phyloP scores from a whole-genome alignment of 37 sponge, comb jelly and placozoan species.

The Spongilla lacustris region DNA sequence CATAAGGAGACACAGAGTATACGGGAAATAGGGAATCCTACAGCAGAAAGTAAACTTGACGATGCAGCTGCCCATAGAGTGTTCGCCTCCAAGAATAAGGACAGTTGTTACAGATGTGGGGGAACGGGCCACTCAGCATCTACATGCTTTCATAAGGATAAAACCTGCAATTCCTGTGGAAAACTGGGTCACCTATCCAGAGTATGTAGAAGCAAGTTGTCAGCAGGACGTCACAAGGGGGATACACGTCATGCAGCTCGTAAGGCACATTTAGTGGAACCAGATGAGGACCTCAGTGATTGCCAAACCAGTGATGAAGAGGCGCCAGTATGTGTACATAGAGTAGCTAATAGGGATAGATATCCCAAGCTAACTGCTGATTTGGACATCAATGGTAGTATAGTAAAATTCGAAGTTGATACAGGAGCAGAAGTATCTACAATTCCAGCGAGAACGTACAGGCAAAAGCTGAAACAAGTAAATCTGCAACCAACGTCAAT shows the following conservation, averaged over 20 bases:
- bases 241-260: too few species aligned
- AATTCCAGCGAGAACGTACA: too few species aligned
- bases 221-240: too few species aligned
- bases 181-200: not conserved
- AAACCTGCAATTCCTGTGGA: too few species aligned
- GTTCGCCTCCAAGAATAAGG: not conserved
- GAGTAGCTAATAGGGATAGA: not conserved
- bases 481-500: not conserved
- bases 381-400: not conserved
- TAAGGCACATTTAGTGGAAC: not conserved
- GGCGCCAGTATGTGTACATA: not conserved
- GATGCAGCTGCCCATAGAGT: not conserved
- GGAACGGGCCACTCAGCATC: not conserved
- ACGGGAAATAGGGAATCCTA: too few species aligned
- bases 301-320: not conserved
- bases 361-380: too few species aligned
- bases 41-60: not conserved
- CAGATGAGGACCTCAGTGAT: not conserved
- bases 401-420: slow-evolving; percentile 3
- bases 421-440: slow-evolving; percentile 15
- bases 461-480: too few species aligned
- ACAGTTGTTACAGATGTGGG: slow-evolving; percentile 15
- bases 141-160: too few species aligned
- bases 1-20: not conserved
- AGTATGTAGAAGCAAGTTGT: not conserved